phyloP scores from a whole-genome alignment of 2,888 invertebrate species.

The Dysmachus trigonus region DNA sequence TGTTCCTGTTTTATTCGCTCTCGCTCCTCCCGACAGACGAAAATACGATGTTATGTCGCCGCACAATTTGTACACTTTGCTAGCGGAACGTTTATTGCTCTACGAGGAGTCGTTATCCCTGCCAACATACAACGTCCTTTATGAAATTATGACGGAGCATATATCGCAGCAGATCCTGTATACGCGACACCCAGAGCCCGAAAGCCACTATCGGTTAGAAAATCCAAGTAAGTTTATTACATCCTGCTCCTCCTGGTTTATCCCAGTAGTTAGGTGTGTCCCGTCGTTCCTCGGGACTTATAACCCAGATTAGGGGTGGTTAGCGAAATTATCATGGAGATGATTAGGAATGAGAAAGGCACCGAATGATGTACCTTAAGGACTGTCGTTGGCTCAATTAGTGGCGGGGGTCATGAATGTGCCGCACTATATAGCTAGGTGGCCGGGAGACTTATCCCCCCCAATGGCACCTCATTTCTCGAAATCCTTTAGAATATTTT shows the following conservation, averaged over 20 bases:
- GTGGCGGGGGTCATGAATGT: neutral
- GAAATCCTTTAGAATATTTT: neutral
- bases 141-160: conserved; percentile 98
- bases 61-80: conserved; percentile 95
- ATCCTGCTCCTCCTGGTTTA: neutral
- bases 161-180: conserved; percentile 95
- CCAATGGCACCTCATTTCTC: neutral
- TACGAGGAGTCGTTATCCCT: conserved; percentile 90
- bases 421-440: neutral
- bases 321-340: neutral
- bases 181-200: conserved; percentile 93
- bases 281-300: neutral
- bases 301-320: neutral
- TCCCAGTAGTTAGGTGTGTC: neutral
- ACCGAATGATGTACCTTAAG: neutral
- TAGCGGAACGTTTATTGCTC: conserved; percentile 90
- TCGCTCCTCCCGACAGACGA: conserved; percentile 69
- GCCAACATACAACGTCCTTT: conserved; percentile 97
- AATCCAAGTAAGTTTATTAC: conserved; percentile 84
- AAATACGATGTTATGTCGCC: conserved; percentile 99
- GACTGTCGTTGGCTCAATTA: neutral
- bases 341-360: neutral
- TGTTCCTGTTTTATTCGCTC: conserved; percentile 37
- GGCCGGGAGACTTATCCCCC: neutral
- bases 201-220: conserved; percentile 92